phyloP scores from a whole-genome alignment of 2,797 vertebrate genomes.

The Decapterus maruadsi region DNA sequence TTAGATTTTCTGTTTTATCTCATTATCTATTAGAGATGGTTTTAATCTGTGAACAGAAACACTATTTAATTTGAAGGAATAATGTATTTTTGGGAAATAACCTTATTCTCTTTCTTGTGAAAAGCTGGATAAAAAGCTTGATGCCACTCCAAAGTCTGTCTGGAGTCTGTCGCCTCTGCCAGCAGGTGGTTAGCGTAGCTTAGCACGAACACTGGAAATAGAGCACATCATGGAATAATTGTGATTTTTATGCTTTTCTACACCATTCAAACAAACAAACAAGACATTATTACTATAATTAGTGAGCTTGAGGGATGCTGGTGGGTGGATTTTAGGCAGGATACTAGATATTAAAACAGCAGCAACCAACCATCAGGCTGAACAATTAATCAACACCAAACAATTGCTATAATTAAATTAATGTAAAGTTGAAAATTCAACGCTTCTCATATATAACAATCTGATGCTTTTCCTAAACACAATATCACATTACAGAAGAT shows the following conservation, averaged over 20 bases:
- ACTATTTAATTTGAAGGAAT: not conserved
- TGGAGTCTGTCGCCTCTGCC: not conserved
- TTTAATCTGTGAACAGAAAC: slow-evolving; percentile 12
- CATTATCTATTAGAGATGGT: not conserved
- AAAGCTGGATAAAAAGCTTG: not conserved
- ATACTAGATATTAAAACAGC: not conserved
- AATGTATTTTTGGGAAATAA: not conserved
- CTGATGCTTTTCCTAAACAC: not conserved
- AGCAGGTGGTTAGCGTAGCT: not conserved
- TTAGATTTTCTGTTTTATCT: slow-evolving; percentile 12
- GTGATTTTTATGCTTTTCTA: not conserved
- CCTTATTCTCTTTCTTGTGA: not conserved
- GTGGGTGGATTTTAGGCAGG: not conserved
- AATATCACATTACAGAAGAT: not conserved
- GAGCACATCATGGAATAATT: not conserved
- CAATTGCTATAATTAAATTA: not conserved
- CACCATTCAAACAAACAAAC: not conserved
- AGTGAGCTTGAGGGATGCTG: not conserved
- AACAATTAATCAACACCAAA: not conserved
- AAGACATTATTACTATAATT: not conserved
- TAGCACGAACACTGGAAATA: not conserved
- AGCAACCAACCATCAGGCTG: not conserved
- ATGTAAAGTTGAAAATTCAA: too few species aligned
- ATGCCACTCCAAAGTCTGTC: not conserved
- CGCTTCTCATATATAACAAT: not conserved